Evolutionary conservation across 2,113 vertebrate species (phyloP), one percentile per base, ranked within the genome.

Genomic region (Dipodomys spectabilis): DNA sequence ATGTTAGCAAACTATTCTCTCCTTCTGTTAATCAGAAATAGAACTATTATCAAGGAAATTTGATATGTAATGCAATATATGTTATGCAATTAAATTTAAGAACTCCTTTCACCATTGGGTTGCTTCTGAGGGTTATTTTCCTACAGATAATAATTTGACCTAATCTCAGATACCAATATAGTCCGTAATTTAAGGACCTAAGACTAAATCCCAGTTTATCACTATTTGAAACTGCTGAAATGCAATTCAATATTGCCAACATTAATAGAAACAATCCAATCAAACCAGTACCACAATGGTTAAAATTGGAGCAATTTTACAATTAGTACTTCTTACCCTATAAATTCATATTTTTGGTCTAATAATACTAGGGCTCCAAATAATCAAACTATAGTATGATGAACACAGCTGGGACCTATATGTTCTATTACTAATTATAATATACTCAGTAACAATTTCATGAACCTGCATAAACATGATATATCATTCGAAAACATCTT

Each of bases 341-440:
- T 3, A 64, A 69, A 91, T 85, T 92, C 69, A 79, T 68, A 45
- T 84, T 35, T 67, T 2, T 20, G 73, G 65, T 20, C 71, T 90
- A 15, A 22, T 64, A 67, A 60, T 84, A 68, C 1, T 2, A 73
- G 28, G 11, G 2, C 4, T 84, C 44, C 18, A 64, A 75, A 72
- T 81, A 95, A 77, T 83, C 64, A 92, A 86, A 93, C 13, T 25
- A 85, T 6, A 75, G 74, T 39, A 18, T 88, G 94, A 86, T 28
- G 89, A 84, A 57, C 12, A 83, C n/a, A 92, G 20, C 16, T 82
- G 23, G 57, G 73, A 84, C 60, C 49, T 69, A 2, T 73, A 32
- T 16, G 82, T 93, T 83, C 49, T 53, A 23, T 68, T 60, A 83
- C 39, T 92, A 82, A 86, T 83, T 82, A 28, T 49, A 86, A 86